Evolutionary conservation across 2,888 invertebrate genomes (phyloP).

Genomic region (Lochmaea capreae): DNA sequence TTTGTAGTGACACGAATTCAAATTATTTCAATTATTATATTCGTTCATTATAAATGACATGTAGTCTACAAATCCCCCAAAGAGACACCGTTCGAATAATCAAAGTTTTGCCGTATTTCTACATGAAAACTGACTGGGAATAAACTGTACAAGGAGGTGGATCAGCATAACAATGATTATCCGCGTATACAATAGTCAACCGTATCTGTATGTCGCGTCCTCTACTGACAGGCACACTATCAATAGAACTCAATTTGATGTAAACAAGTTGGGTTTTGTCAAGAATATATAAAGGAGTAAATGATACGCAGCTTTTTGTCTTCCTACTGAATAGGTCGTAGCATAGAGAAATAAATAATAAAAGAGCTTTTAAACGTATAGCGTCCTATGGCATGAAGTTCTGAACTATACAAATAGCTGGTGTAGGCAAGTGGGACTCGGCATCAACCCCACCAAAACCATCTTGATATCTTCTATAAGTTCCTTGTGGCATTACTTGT

Average conservation of each 20-base stretch:
- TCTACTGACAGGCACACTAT: constrained; percentile 4
- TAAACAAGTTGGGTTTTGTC: constrained; percentile 6
- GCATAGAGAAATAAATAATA: no score
- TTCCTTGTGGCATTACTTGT: no score
- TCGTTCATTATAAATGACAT: background rate
- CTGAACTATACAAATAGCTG: no score
- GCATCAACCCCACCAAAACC: no score
- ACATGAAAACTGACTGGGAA: constrained; percentile 4
- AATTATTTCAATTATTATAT: background rate
- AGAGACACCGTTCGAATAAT: background rate
- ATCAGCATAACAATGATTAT: constrained; percentile 4
- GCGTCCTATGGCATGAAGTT: no score
- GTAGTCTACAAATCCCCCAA: background rate
- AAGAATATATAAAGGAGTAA: constrained; percentile 2
- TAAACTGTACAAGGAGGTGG: background rate
- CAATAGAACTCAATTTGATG: constrained; percentile 14
- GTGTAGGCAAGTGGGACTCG: no score
- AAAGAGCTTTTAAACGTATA: no score
- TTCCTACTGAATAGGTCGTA: background rate
- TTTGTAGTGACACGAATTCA: no score
- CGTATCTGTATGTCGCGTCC: constrained; percentile 12
- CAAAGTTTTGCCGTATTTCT: background rate
- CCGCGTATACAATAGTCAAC: constrained; percentile 6
- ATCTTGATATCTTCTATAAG: no score
- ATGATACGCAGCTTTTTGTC: background rate